phyloP scores from a whole-genome alignment of 2,113 vertebrate species.

The Tyto alba region DNA sequence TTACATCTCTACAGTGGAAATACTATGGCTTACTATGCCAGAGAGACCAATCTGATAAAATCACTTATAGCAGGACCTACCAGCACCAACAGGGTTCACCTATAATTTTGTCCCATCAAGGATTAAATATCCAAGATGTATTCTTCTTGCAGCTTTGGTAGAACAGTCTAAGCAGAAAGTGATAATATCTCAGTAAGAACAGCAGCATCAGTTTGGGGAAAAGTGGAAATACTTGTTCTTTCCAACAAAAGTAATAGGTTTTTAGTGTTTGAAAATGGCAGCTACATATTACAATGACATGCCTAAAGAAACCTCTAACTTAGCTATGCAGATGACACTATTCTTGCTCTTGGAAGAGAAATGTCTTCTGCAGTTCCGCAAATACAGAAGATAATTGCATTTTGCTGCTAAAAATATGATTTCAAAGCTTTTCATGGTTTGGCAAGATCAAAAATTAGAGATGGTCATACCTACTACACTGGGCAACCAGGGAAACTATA shows the following conservation, averaged over 20 bases:
- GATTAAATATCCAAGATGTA: neutral
- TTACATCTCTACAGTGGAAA: neutral
- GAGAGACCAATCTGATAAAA: neutral
- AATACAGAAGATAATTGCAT: neutral
- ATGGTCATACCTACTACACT: neutral
- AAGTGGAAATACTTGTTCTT: neutral
- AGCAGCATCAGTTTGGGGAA: neutral
- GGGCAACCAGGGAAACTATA: neutral
- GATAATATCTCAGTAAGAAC: neutral
- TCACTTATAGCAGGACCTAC: neutral
- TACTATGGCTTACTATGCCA: neutral
- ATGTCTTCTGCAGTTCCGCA: neutral
- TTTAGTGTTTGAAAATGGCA: neutral
- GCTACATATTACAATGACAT: neutral
- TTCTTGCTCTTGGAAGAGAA: neutral
- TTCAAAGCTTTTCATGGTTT: neutral
- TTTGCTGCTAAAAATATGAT: neutral
- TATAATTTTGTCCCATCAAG: neutral
- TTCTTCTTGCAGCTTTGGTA: neutral
- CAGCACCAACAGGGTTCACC: neutral
- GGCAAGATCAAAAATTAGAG: neutral
- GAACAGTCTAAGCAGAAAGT: neutral
- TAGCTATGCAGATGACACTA: neutral
- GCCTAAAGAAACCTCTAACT: neutral
- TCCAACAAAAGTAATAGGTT: neutral